Evolutionary conservation across 37 sponge, comb jelly and placozoan genomes (phyloP), one percentile per base, ranked within the genome.

Genomic region (Dysidea cf. avara): DNA sequence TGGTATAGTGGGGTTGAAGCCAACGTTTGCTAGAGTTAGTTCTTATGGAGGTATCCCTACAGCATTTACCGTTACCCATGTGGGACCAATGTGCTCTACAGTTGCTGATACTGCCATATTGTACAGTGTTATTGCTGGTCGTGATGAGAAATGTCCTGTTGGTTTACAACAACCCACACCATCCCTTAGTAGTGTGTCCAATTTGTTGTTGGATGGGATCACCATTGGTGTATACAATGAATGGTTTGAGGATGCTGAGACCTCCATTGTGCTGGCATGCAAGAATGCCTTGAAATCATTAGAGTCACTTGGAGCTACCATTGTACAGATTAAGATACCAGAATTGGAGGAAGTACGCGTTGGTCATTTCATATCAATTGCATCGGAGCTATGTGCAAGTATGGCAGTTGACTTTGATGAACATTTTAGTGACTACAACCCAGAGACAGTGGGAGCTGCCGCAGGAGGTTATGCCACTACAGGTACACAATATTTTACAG

Each of bases 1-100:
- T 85, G 97, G 97, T 6, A 52, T 87, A 20, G 91, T 90, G 12
- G 94, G 94, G 0, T 40, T 97, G 3, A 97, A 97, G 53, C 92
- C 88, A n/a, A 95, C 96, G 7, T 82, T 68, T 76, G 78, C 77
- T 32, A 31, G 83, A 1, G 1, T 88, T 1, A 74, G 69, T 66
- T 30, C 53, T 16, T 2, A 48, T 0, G 83, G 92, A 25, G 31
- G 26, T 0, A 25, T 67, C 20, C 64, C 80, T 52, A 4, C 20
- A 5, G 20, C 53, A 30, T 68, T 67, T 58, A 71, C 86, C 34
- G 89, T 90, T 34, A 48, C 71, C 1, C 63, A 22, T 18, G 21
- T 57, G 67, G 95, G 95, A 33, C 84, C 87, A 17, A 68, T 89
- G 24, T 63, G 78, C 35, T 75, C 70, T 25, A 68, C 76, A 18